Evolutionary conservation across 2,113 vertebrate genomes (phyloP), one percentile per base, ranked within the genome.

Genomic region (Forbesichthys papilliferus): DNA sequence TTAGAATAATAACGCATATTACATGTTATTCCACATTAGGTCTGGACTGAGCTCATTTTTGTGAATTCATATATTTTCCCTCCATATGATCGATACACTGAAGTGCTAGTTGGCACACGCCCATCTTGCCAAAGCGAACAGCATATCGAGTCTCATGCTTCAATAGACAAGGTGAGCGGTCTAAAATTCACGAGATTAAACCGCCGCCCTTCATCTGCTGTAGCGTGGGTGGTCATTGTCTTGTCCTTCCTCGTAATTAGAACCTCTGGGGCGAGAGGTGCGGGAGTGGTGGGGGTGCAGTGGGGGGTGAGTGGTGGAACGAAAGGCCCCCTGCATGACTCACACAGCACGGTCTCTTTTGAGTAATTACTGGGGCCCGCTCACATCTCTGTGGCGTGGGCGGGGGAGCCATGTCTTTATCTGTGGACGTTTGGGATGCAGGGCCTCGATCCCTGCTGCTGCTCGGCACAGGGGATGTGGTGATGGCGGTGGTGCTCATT

Each of bases 141-240:
- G 42, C 62, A 10, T 73, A 90, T 91, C 70, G 84, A 87, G 90
- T 85, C 80, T 81, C 74, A 84, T 81, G 82, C 84, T 90, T 81
- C 77, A 74, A 64, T 70, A 76, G 77, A 66, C 87, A 90, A 91
- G 87, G 87, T 85, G 86, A 90, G 72, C 69, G 81, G 78, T 72
- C 70, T 73, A 83, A 71, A 87, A 88, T 87, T 78, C 87, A 74
- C 56, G n/a, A 18, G 7, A 33, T 49, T 65, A 55, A 52, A 64
- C 84, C 52, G 27, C 59, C 52, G 48, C 11, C 49, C 20, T 55
- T 0, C 61, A 70, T 86, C 65, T 16, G 66, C 71, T 77, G 42
- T 20, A 48, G 48, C 11, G 16, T 73, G 7, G n/a, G 58, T 42
- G 3, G 60, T 78, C 81, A 79, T 84, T 80, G 57, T 72, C 62